phyloP scores from a whole-genome alignment of 23 tunicate genomes.

The Phallusia fumigata region DNA sequence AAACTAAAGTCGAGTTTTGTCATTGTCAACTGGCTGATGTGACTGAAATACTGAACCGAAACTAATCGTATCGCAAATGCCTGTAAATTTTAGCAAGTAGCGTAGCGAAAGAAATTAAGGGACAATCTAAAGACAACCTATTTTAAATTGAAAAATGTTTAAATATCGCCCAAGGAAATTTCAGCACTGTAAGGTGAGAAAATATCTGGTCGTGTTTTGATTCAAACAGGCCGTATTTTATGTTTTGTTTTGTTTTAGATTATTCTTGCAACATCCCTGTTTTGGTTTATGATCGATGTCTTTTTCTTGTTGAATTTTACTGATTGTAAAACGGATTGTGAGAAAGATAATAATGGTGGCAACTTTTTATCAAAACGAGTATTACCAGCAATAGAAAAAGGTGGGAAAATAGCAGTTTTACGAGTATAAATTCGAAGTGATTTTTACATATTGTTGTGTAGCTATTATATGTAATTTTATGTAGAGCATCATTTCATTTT shows the following conservation, averaged over 20 bases:
- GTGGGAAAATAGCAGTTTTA: neutral
- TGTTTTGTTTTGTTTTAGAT: conserved; percentile 1
- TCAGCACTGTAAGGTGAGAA: conserved; percentile 8
- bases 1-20: too few species aligned
- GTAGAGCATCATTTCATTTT: too few species aligned
- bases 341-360: conserved; percentile 51
- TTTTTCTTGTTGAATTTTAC: conserved; percentile 23
- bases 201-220: neutral
- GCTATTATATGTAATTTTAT: too few species aligned
- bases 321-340: conserved; percentile 20
- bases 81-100: too few species aligned
- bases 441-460: too few species aligned
- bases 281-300: conserved; percentile 66
- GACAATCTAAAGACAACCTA: too few species aligned
- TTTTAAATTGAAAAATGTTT: neutral
- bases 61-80: too few species aligned
- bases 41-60: too few species aligned
- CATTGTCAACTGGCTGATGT: too few species aligned
- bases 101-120: too few species aligned
- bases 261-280: conserved; percentile 14
- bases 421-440: too few species aligned
- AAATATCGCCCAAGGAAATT: neutral
- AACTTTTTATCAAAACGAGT: conserved; percentile 57
- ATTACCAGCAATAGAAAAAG: conserved; percentile 73
- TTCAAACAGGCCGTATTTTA: neutral